Percentiles rank a stretch among this genome's conserved stretches.
phyloP scores from a whole-genome alignment of 2,797 vertebrate species.

The Peromyscus aztecus region DNA sequence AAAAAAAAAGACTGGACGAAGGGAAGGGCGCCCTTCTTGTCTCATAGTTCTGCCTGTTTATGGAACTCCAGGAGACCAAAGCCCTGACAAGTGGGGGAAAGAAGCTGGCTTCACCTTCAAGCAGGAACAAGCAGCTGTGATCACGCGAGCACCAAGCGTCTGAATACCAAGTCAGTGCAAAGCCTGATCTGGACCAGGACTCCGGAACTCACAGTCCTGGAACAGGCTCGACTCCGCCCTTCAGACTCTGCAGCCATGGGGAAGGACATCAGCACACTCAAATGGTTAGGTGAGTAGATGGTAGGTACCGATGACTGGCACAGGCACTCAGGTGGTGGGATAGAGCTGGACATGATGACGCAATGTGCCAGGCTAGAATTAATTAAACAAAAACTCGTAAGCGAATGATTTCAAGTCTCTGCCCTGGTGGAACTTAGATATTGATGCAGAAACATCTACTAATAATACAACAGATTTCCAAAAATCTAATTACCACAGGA shows the following conservation, averaged over 20 bases:
- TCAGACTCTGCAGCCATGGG: neutral
- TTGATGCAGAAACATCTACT: neutral
- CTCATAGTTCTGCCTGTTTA: neutral
- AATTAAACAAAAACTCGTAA: neutral
- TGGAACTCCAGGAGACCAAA: neutral
- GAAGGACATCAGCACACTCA: neutral
- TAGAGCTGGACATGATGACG: neutral
- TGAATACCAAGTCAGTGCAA: neutral
- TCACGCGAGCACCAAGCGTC: neutral
- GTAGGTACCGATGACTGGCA: neutral
- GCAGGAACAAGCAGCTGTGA: neutral
- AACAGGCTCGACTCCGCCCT: neutral
- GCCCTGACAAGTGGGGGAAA: neutral
- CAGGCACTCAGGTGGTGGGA: neutral
- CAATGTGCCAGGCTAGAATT: neutral
- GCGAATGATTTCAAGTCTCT: neutral
- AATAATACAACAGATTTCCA: neutral
- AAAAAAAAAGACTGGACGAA: neutral
- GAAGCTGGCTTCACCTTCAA: neutral
- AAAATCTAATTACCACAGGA: neutral
- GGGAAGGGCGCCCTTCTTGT: neutral
- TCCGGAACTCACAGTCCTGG: neutral
- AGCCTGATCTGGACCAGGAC: neutral
- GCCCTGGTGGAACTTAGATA: neutral
- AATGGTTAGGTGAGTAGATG: neutral